Evolutionary conservation across 2,113 vertebrate species (phyloP).

Genomic region (Equus przewalskii): DNA sequence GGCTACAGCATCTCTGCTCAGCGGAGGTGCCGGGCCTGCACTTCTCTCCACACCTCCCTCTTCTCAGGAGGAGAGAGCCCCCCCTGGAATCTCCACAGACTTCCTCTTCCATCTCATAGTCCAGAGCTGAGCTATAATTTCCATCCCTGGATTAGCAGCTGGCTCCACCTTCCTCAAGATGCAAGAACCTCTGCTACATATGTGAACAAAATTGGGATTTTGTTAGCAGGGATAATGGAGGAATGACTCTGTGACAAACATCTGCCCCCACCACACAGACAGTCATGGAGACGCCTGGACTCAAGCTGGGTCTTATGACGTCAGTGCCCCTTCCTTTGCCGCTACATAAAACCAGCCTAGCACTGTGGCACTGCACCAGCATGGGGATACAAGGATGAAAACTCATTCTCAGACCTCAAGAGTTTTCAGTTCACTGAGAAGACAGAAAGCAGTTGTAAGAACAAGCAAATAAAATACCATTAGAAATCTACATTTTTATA

Average conservation of each 20-base stretch:
- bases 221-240: background rate
- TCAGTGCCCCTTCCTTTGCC: background rate
- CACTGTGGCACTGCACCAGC: background rate
- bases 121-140: background rate
- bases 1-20: no score
- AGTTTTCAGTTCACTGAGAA: background rate
- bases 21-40: background rate
- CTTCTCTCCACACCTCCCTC: background rate
- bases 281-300: background rate
- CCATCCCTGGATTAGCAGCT: background rate
- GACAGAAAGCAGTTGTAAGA: background rate
- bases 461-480: conserved; percentile 26
- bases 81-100: background rate
- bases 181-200: background rate
- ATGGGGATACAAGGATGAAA: background rate
- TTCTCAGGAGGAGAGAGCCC: background rate
- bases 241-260: background rate
- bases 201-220: background rate
- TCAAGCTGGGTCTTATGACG: background rate
- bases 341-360: background rate
- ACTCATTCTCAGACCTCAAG: background rate
- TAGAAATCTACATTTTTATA: background rate
- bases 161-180: background rate
- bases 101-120: background rate
- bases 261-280: background rate